Conservation (phyloP, 2,888 invertebrate genomes). For the Temnothorax rugatulus region DNA sequence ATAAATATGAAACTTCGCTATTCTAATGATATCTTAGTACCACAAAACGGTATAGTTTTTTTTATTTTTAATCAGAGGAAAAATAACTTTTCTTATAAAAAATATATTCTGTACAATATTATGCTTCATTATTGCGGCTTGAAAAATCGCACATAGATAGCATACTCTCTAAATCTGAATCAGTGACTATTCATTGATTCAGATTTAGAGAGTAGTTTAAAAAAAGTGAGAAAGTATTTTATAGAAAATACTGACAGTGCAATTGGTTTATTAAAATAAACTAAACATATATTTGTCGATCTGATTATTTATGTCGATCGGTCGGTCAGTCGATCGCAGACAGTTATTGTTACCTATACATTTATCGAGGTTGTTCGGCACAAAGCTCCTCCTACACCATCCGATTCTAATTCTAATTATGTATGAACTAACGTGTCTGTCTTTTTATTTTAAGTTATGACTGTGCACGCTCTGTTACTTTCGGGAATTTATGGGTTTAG, state of each 20-base stretch:
- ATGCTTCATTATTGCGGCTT: background rate
- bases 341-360: conserved; percentile 47
- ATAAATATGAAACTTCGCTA: conserved; percentile 13
- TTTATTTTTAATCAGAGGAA: conserved; percentile 22
- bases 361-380: conserved; percentile 58
- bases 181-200: no score
- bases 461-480: conserved; percentile 42
- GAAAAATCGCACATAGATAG: background rate
- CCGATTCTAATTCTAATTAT: conserved; percentile 18
- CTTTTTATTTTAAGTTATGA: conserved; percentile 24
- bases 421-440: conserved; percentile 29
- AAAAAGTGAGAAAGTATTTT: background rate
- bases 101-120: background rate
- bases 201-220: background rate
- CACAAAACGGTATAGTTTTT: background rate
- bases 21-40: conserved; percentile 3
- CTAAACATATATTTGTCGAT: background rate
- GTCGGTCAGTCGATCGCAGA: conserved; percentile 45
- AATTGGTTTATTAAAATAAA: background rate
- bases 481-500: conserved; percentile 27
- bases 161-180: no score
- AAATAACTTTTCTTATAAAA: conserved; percentile 4
- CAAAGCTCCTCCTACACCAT: conserved; percentile 67
- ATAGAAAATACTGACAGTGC: background rate
- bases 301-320: conserved; percentile 7